Evolutionary conservation across 2,888 invertebrate species (phyloP).

Genomic region (Hirtodrosophila cameraria): DNA sequence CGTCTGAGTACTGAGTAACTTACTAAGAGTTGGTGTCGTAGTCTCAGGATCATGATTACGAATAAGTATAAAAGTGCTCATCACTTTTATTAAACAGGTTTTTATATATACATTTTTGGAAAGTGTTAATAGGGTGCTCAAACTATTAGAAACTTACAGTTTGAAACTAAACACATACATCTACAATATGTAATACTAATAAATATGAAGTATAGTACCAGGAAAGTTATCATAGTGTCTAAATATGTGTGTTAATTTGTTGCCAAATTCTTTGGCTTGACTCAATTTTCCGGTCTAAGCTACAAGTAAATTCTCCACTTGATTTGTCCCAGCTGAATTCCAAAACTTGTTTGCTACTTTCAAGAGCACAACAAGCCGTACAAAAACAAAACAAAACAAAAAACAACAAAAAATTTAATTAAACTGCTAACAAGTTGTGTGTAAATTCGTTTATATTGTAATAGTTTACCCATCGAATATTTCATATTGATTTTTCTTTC

Average conservation of each 20-base stretch:
- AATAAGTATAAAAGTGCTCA: constrained; percentile 23
- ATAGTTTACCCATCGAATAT: constrained; percentile 30
- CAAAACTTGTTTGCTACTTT: too few species aligned
- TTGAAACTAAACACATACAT: too few species aligned
- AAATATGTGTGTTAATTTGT: not conserved
- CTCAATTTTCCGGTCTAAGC: not conserved
- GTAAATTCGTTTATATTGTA: constrained; percentile 37
- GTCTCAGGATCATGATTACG: constrained; percentile 11
- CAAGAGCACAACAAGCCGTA: not conserved
- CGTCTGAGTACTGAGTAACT: constrained; percentile 11
- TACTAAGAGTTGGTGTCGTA: constrained; percentile 6
- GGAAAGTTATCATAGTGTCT: too few species aligned
- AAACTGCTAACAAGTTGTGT: constrained; percentile 43
- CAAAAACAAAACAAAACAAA: not conserved
- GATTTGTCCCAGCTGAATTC: too few species aligned
- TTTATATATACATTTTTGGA: too few species aligned
- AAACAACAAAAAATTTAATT: constrained; percentile 44
- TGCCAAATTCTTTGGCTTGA: not conserved
- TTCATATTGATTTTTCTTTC: constrained; percentile 6
- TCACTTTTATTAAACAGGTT: constrained; percentile 15
- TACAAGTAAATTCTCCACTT: too few species aligned
- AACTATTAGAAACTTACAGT: too few species aligned
- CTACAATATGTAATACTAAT: too few species aligned
- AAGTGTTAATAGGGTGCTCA: too few species aligned
- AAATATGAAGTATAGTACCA: too few species aligned